These are phyloP conservation scores for Muscina levida DNA, from an alignment of 2,888 invertebrate species.

Conservation along the genomic window DNA sequence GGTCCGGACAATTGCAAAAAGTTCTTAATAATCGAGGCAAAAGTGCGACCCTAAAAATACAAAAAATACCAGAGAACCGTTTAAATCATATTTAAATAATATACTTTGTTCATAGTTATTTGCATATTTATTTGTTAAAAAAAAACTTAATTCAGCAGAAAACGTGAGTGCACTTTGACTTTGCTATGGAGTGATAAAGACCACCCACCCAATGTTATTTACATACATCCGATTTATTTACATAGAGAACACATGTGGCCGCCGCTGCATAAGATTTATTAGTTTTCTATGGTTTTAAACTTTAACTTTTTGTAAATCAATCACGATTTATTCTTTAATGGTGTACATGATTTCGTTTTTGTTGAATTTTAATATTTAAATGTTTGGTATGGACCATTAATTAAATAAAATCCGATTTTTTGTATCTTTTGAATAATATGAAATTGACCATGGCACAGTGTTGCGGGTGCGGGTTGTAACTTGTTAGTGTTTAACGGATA, in stretches of 20 bases:
- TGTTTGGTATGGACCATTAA: background rate
- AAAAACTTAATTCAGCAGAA: too few relatives aligned
- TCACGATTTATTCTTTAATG: conserved; percentile 54
- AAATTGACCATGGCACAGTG: background rate
- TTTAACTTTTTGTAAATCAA: conserved; percentile 52
- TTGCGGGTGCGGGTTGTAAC: background rate
- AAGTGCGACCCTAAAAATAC: conserved; percentile 88
- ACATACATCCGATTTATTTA: conserved; percentile 8
- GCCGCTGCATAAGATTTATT: conserved; percentile 3
- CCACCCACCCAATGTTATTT: conserved; percentile 31
- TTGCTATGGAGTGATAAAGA: conserved; percentile 10
- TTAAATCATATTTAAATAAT: conserved; percentile 3
- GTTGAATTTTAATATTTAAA: too few relatives aligned
- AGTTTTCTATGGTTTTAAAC: conserved; percentile 33
- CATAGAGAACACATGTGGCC: background rate
- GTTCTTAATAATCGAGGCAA: conserved; percentile 86
- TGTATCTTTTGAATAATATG: too few relatives aligned
- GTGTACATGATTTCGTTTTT: conserved; percentile 10
- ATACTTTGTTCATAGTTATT: background rate
- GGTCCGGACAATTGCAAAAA: conserved; percentile 83
- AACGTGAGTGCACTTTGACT: conserved; percentile 5
- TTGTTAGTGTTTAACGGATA: too few relatives aligned
- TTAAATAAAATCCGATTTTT: background rate
- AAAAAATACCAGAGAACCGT: conserved; percentile 24
- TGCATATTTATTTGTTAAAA: background rate